Conservation (phyloP, 2,113 vertebrate species). For the Mustelus asterias region DNA sequence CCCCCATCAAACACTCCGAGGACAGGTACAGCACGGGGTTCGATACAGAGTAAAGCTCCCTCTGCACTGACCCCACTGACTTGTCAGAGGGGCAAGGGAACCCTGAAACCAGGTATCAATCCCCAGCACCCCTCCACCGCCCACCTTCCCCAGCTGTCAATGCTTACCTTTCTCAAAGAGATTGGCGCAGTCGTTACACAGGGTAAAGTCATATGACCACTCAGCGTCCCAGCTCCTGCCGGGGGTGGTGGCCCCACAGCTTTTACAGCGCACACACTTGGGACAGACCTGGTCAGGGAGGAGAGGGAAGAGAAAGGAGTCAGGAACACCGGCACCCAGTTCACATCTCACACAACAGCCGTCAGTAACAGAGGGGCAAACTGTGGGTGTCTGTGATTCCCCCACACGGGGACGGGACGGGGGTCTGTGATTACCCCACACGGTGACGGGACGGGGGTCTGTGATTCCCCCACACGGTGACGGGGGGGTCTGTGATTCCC, state of each 20-base stretch:
- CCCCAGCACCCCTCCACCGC: fast-evolving
- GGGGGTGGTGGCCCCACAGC: slow-evolving; percentile 74
- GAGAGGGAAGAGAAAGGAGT: background rate
- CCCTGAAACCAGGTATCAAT: fast-evolving
- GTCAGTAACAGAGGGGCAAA: background rate
- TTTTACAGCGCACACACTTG: slow-evolving; percentile 81
- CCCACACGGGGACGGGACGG: background rate
- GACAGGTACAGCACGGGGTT: background rate
- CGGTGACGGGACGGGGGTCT: too few relatives aligned
- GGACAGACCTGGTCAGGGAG: slow-evolving; percentile 67
- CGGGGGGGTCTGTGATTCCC: too few relatives aligned
- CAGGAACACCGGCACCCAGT: background rate
- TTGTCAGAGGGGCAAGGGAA: too few relatives aligned
- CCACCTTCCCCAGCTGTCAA: background rate
- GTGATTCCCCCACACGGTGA: too few relatives aligned
- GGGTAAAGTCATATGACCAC: slow-evolving; percentile 77
- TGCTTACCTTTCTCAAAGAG: slow-evolving; percentile 75
- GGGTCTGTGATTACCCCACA: background rate
- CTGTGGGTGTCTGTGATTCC: too few relatives aligned
- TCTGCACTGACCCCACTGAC: too few relatives aligned
- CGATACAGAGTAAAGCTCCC: background rate
- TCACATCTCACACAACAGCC: background rate
- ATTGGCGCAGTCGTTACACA: slow-evolving; percentile 77
- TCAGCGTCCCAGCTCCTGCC: slow-evolving; percentile 79
- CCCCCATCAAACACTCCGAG: background rate